These are phyloP conservation scores for Tyto alba DNA, from an alignment of 2,113 vertebrate genomes.

Conservation along the genomic window DNA sequence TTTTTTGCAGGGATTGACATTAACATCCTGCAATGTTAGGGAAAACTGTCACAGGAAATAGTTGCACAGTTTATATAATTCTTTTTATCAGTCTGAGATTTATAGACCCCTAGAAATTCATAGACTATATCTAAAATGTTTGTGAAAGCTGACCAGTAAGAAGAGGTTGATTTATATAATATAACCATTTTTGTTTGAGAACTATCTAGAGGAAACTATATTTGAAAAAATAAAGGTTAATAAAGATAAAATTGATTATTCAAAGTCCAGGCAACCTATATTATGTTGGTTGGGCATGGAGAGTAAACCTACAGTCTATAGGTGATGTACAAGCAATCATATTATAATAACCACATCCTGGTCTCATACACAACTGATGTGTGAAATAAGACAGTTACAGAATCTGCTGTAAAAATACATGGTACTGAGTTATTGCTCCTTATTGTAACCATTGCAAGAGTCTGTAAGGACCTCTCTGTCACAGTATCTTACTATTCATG, in stretches of 20 bases:
- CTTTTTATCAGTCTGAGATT: neutral
- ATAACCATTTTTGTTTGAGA: neutral
- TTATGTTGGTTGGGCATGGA: neutral
- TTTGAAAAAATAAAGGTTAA: neutral
- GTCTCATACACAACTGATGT: neutral
- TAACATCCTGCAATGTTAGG: neutral
- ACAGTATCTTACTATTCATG: neutral
- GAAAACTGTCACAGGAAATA: neutral
- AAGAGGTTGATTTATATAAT: neutral
- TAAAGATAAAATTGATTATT: neutral
- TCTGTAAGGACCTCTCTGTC: neutral
- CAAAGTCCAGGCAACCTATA: neutral
- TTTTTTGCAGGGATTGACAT: neutral
- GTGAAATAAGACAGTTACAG: neutral
- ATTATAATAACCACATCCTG: neutral
- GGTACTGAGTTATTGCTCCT: neutral
- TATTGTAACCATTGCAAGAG: rapidly evolving
- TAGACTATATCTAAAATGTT: neutral
- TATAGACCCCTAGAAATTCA: neutral
- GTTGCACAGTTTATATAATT: neutral
- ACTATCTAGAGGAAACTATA: neutral
- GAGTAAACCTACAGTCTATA: neutral
- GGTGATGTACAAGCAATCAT: neutral
- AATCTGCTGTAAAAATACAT: neutral
- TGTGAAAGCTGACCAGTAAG: neutral